Percentiles rank a stretch among this genome's conserved stretches.
Evolutionary conservation across 2,797 vertebrate species (phyloP).

Genomic region (Coccyzus lansbergi): DNA sequence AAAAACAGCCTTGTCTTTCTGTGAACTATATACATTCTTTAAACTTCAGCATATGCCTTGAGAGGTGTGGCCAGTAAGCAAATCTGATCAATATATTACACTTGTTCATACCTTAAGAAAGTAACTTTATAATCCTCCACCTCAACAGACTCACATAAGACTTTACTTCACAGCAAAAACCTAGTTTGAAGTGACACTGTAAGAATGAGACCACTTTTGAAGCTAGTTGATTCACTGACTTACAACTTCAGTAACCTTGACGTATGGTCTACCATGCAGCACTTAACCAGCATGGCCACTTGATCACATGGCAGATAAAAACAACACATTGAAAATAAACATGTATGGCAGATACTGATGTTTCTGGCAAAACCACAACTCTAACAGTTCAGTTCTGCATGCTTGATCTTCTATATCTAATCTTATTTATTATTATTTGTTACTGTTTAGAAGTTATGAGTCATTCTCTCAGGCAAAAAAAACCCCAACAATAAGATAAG

Average conservation of each 20-base stretch:
- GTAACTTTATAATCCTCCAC: not conserved
- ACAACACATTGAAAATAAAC: not conserved
- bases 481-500: slow-evolving; percentile 49
- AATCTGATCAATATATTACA: not conserved
- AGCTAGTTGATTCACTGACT: not conserved
- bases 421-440: slow-evolving; percentile 46
- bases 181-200: not conserved
- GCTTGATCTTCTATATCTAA: slow-evolving; percentile 49
- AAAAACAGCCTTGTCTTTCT: not conserved
- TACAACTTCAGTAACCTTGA: not conserved
- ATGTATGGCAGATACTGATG: not conserved
- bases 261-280: slow-evolving; percentile 17
- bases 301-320: not conserved
- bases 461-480: slow-evolving; percentile 46
- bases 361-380: slow-evolving; percentile 54
- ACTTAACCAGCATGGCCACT: not conserved
- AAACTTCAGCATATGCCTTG: not conserved
- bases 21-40: not conserved
- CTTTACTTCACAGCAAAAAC: not conserved
- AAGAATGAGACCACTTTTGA: not conserved
- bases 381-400: not conserved
- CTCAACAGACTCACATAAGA: not conserved
- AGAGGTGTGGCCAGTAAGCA: not conserved
- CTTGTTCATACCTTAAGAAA: not conserved
- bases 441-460: slow-evolving; percentile 70